Percentiles rank a stretch among this genome's conserved stretches.
Evolutionary conservation across 2,888 invertebrate genomes (phyloP).

Genomic region (Mantis religiosa): DNA sequence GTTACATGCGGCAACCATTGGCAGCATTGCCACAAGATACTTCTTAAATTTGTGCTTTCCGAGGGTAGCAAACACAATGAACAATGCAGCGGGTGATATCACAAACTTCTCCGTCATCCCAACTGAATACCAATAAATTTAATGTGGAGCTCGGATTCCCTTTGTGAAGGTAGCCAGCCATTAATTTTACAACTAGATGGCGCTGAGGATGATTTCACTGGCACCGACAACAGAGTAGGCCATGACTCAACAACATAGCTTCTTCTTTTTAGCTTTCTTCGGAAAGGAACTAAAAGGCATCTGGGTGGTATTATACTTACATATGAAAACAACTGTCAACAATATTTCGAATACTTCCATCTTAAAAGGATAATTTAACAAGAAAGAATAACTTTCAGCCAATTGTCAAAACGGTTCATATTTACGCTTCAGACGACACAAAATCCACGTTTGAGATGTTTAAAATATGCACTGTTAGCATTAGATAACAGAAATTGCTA

Average conservation of each 20-base stretch:
- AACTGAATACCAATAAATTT: not conserved
- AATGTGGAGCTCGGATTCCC: not conserved
- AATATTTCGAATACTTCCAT: not conserved
- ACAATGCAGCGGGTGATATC: not conserved
- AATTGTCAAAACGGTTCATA: too few species aligned
- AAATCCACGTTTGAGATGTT: too few species aligned
- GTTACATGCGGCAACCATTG: not conserved
- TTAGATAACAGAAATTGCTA: too few species aligned
- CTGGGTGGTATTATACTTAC: not conserved
- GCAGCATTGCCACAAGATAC: not conserved
- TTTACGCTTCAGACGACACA: too few species aligned
- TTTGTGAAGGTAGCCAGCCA: not conserved
- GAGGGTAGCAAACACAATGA: not conserved
- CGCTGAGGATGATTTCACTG: not conserved
- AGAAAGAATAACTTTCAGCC: too few species aligned
- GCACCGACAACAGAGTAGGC: not conserved
- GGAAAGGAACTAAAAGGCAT: not conserved
- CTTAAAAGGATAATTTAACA: not conserved
- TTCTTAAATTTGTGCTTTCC: not conserved
- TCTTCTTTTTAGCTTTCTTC: not conserved
- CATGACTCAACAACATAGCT: not conserved
- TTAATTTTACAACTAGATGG: not conserved
- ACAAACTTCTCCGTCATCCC: not conserved
- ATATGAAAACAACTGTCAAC: not conserved
- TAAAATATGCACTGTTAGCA: too few species aligned